phyloP scores from a whole-genome alignment of 2,113 vertebrate genomes.

The Brevimyrus niger region DNA sequence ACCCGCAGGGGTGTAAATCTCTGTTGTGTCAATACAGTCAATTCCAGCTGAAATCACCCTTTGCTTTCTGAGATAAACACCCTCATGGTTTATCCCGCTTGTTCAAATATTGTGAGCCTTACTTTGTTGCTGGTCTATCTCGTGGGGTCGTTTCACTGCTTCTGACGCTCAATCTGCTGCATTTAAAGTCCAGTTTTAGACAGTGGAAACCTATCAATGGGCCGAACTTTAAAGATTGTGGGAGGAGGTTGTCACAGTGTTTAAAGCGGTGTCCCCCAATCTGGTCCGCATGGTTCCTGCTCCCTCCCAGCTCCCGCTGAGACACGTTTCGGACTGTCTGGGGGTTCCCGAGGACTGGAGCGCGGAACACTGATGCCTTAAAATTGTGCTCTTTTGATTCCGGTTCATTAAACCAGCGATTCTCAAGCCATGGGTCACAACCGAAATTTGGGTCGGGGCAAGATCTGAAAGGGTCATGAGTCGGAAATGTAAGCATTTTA shows the following conservation, averaged over 20 bases:
- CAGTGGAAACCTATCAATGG: background rate
- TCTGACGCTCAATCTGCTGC: background rate
- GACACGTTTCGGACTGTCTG: too few relatives aligned
- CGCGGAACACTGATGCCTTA: too few relatives aligned
- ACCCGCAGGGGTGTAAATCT: background rate
- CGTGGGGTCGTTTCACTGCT: background rate
- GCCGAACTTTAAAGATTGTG: background rate
- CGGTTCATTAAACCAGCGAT: too few relatives aligned
- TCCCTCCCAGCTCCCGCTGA: too few relatives aligned
- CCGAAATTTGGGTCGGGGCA: too few relatives aligned
- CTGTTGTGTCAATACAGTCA: background rate
- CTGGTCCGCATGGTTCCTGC: background rate
- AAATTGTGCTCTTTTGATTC: too few relatives aligned
- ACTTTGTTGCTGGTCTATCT: background rate
- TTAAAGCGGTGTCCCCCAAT: background rate
- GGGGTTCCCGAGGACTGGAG: too few relatives aligned
- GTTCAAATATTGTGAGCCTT: background rate
- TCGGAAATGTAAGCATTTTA: too few relatives aligned
- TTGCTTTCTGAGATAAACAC: background rate
- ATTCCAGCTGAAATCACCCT: background rate
- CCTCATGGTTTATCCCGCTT: background rate
- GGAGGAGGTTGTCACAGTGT: background rate
- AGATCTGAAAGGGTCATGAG: too few relatives aligned
- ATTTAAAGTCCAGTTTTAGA: background rate
- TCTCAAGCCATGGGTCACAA: too few relatives aligned